Evolutionary conservation across 1,140 invertebrate genomes (phyloP).

Genomic region (Bicyclus anynana): DNA sequence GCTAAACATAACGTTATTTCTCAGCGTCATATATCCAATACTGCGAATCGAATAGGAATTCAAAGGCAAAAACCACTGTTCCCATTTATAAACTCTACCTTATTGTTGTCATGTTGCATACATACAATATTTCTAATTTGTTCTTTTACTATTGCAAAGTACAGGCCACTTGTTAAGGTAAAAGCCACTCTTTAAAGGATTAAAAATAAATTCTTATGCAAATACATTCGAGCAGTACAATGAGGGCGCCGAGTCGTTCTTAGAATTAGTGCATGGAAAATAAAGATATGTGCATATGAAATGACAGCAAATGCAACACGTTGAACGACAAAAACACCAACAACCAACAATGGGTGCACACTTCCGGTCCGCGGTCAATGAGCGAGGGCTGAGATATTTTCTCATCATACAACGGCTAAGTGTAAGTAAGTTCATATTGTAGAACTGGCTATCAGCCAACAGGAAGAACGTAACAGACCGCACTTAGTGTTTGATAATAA

Average conservation of each 20-base stretch:
- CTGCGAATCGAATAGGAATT: slow-evolving; percentile 15
- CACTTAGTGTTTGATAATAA: slow-evolving; percentile 6
- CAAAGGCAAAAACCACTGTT: slow-evolving; percentile 8
- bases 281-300: slow-evolving; percentile 30
- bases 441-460: slow-evolving; percentile 45
- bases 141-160: background rate
- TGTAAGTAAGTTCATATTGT: slow-evolving; percentile 48
- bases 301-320: slow-evolving; percentile 29
- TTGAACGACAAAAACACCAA: slow-evolving; percentile 43
- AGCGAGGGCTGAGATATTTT: slow-evolving; percentile 37
- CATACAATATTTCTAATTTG: background rate
- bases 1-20: slow-evolving; percentile 13
- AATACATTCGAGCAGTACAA: slow-evolving; percentile 19
- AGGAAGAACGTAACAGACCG: slow-evolving; percentile 10
- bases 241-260: slow-evolving; percentile 17
- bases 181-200: slow-evolving; percentile 3
- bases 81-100: slow-evolving; percentile 10
- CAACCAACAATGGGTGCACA: slow-evolving; percentile 58
- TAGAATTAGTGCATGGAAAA: slow-evolving; percentile 24
- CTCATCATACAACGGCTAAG: slow-evolving; percentile 35
- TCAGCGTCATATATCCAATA: slow-evolving; percentile 4
- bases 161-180: background rate
- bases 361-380: slow-evolving; percentile 47
- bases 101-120: background rate
- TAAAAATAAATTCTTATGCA: slow-evolving; percentile 10